Conservation (phyloP, 2,113 vertebrate species). For the Sialia sialis region DNA sequence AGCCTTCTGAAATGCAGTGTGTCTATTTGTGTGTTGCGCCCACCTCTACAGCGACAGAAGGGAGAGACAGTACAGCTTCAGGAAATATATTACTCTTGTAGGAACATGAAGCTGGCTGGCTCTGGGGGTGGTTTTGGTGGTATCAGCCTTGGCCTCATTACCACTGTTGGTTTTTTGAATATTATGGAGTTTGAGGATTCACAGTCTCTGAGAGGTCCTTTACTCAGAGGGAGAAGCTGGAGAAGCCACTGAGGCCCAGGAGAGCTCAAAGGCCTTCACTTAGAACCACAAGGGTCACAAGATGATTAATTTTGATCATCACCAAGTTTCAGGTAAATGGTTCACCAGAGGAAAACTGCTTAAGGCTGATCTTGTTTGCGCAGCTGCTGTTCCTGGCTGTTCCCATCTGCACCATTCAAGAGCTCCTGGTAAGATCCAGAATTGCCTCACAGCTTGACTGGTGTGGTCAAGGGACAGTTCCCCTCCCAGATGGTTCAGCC, state of each 20-base stretch:
- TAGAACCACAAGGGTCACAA: not conserved
- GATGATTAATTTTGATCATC: too few relatives aligned
- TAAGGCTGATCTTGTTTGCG: not conserved
- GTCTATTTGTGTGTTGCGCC: too few relatives aligned
- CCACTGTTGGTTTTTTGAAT: not conserved
- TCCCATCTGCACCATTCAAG: not conserved
- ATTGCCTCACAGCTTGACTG: accelerated
- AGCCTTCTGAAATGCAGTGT: too few relatives aligned
- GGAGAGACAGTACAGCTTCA: not conserved
- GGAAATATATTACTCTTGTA: not conserved
- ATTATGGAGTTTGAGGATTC: accelerated
- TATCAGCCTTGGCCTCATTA: not conserved
- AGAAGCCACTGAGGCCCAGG: too few relatives aligned
- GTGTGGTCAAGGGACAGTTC: not conserved
- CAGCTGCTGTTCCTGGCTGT: not conserved
- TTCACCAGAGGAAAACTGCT: too few relatives aligned
- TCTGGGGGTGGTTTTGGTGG: not conserved
- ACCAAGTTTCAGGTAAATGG: not conserved
- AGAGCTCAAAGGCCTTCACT: not conserved
- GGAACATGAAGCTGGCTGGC: not conserved
- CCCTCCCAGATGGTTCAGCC: not conserved
- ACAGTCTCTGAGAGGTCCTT: accelerated
- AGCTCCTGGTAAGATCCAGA: not conserved
- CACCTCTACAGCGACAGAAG: not conserved
- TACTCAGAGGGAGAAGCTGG: not conserved